phyloP scores from a whole-genome alignment of 1,140 invertebrate genomes.

The Liolophura sinensis region DNA sequence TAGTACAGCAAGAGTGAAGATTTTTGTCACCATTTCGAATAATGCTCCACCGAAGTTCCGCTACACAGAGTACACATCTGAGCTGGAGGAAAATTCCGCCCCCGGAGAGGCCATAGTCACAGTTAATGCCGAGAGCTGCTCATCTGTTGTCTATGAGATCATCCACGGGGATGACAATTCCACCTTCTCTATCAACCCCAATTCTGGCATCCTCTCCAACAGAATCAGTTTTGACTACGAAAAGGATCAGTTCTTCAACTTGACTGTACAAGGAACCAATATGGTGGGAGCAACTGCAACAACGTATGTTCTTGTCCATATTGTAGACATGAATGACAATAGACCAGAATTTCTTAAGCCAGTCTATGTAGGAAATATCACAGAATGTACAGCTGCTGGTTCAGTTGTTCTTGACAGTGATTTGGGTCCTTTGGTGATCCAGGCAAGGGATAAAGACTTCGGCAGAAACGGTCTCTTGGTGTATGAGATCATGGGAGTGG shows the following conservation, averaged over 20 bases:
- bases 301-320: constrained; percentile 55
- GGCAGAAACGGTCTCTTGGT: constrained; percentile 80
- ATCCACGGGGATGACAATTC: constrained; percentile 50
- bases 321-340: constrained; percentile 75
- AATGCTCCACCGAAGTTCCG: constrained; percentile 79
- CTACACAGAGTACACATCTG: constrained; percentile 69
- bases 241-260: constrained; percentile 73
- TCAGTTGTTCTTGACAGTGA: constrained; percentile 72
- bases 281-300: constrained; percentile 68
- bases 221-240: constrained; percentile 60
- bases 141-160: constrained; percentile 53
- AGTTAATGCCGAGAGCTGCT: constrained; percentile 69
- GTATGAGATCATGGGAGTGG: constrained; percentile 81
- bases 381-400: constrained; percentile 72
- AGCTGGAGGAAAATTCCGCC: constrained; percentile 83
- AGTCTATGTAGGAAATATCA: constrained; percentile 72
- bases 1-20: constrained; percentile 80
- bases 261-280: constrained; percentile 82
- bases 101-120: constrained; percentile 77
- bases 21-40: constrained; percentile 84
- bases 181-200: constrained; percentile 57
- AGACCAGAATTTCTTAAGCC: constrained; percentile 74
- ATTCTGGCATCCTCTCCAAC: constrained; percentile 59
- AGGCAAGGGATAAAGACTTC: constrained; percentile 75
- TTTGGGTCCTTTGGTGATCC: constrained; percentile 71